phyloP scores from a whole-genome alignment of 2,113 vertebrate species.

The Daphoenositta chrysoptera region DNA sequence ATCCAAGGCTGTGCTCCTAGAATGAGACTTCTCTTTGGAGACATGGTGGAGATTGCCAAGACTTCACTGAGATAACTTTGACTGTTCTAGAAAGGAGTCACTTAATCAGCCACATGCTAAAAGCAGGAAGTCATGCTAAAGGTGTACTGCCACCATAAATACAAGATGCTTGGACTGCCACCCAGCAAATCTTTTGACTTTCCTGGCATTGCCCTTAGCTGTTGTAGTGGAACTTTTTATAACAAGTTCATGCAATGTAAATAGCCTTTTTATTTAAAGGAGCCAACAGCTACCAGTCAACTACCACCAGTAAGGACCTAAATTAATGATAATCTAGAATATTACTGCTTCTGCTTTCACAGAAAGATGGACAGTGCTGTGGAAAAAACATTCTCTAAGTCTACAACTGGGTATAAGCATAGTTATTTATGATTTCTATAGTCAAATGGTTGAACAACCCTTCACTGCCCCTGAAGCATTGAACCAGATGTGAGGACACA shows the following conservation, averaged over 20 bases:
- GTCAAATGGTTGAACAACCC: background rate
- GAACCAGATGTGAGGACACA: background rate
- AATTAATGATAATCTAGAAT: background rate
- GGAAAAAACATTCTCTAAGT: background rate
- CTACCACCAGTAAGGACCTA: background rate
- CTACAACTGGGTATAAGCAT: background rate
- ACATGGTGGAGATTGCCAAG: background rate
- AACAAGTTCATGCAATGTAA: background rate
- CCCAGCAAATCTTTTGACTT: background rate
- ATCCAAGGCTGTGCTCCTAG: background rate
- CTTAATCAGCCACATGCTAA: background rate
- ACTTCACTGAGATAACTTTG: background rate
- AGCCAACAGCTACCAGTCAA: background rate
- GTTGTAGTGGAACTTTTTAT: background rate
- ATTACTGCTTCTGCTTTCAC: background rate
- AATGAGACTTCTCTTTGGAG: background rate
- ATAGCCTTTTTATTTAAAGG: background rate
- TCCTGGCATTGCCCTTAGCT: background rate
- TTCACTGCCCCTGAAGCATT: background rate
- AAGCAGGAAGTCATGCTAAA: background rate
- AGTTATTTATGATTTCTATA: background rate
- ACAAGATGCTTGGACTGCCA: background rate
- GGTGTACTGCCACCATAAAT: background rate
- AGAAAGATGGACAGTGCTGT: background rate
- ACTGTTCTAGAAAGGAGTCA: background rate